A percentile compares a stretch with the other conserved stretches of the same genome.
Evolutionary conservation across 2,113 vertebrate genomes (phyloP).

Genomic region (Ascaphus truei): DNA sequence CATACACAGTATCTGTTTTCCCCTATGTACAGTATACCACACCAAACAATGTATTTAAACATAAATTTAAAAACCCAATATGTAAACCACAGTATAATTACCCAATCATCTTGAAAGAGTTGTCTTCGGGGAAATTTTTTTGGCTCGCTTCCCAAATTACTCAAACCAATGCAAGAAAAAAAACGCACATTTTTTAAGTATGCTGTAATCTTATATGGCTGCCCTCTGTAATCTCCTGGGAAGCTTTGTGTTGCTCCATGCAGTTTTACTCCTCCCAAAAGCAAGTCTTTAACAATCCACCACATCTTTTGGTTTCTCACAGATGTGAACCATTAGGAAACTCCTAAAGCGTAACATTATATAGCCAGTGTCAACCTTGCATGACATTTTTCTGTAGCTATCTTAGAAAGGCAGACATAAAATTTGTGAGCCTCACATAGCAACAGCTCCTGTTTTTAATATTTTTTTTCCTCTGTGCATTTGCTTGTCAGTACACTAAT

Average conservation of each 20-base stretch:
- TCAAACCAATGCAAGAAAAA: constrained; percentile 56
- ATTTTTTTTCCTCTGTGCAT: background rate
- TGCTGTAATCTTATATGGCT: constrained; percentile 66
- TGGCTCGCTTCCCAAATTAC: too few relatives aligned
- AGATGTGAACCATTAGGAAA: constrained; percentile 62
- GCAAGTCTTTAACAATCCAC: constrained; percentile 20
- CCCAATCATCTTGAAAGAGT: constrained; percentile 40
- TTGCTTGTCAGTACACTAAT: constrained; percentile 2
- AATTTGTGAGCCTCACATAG: constrained; percentile 10
- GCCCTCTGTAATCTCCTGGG: constrained; percentile 60
- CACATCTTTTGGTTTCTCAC: constrained; percentile 49
- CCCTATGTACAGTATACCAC: too few relatives aligned
- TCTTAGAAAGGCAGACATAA: constrained; percentile 62
- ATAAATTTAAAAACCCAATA: too few relatives aligned
- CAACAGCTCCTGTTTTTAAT: constrained; percentile 5
- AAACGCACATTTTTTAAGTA: constrained; percentile 61
- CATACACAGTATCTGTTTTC: too few relatives aligned
- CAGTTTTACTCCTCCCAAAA: constrained; percentile 40
- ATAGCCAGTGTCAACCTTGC: constrained; percentile 55
- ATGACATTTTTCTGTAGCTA: constrained; percentile 63
- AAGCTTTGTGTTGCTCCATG: constrained; percentile 49
- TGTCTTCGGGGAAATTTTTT: constrained; percentile 61
- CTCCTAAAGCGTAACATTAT: constrained; percentile 62
- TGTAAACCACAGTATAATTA: constrained; percentile 53
- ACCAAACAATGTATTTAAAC: too few relatives aligned